Evolutionary conservation across 2,888 invertebrate genomes (phyloP).

Genomic region (Gisinianus flammeolus): DNA sequence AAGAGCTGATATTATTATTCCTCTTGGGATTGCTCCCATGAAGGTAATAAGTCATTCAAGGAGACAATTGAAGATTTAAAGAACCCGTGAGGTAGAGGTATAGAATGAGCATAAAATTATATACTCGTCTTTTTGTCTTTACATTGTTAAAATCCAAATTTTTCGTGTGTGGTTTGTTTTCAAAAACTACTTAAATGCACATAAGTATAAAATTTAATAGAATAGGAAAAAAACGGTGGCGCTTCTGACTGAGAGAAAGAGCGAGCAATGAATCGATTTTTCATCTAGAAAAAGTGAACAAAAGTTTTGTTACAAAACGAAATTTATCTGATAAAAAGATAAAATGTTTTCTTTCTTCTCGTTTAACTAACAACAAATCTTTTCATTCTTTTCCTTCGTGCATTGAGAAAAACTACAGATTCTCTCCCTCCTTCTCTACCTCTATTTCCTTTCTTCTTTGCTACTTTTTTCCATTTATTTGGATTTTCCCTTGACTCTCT

Average conservation of each 20-base stretch:
- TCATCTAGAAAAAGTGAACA: constrained; percentile 28
- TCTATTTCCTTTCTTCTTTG: not conserved
- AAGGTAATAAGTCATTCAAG: constrained; percentile 21
- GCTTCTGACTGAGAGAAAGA: not conserved
- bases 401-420: too few relatives aligned
- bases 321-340: constrained; percentile 33
- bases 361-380: too few relatives aligned
- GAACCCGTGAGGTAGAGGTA: not conserved
- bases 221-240: not conserved
- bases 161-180: not conserved
- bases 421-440: not conserved
- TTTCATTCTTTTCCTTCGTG: too few relatives aligned
- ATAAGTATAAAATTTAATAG: not conserved
- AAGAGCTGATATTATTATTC: not conserved
- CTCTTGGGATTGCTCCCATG: not conserved
- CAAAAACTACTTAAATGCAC: not conserved
- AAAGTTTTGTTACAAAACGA: constrained; percentile 34
- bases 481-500: not conserved
- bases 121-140: too few relatives aligned
- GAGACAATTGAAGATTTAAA: not conserved
- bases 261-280: constrained; percentile 26
- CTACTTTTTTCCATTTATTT: not conserved
- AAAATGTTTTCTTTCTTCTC: constrained; percentile 7
- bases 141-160: not conserved
- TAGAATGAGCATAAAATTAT: not conserved